Evolutionary conservation across 2,888 invertebrate species (phyloP), one percentile per base, ranked within the genome.

Genomic region (Tyria jacobaeae): DNA sequence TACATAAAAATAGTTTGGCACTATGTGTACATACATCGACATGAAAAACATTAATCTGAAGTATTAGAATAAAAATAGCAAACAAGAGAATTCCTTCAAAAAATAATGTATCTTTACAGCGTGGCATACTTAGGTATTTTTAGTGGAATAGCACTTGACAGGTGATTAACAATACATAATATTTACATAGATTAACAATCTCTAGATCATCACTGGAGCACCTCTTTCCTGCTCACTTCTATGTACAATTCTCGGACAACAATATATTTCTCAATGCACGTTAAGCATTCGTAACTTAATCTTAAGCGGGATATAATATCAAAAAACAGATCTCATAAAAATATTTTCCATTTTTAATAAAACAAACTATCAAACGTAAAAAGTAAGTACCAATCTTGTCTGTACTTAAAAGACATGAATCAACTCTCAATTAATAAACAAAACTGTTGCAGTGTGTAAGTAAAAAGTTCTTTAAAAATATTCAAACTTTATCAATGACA

Each of bases 171-270:
- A 88, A 90, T 92, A 44, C 44, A 44, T 55, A 44, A 55, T 55
- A 92, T 91, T 90, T 92, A 92, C 91, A 91, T 84, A 85, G 83
- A 82, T 85, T 85, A 89, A 90, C 88, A 89, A 87, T 80, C 83
- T 78, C 75, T 86, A 86, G 72, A 79, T 82, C 79, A n/a, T 82
- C 85, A 82, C 77, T 82, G 78, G 72, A 81, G 79, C 82, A 76
- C 64, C 61, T 57, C 7, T 57, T 49, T 55, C 65, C 49, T 61
- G 70, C 71, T 64, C 70, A 58, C n/a, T 69, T 61, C 60, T 73
- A 73, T 77, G 56, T 77, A 77, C 76, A 79, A 62, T 61, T 74
- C 61, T 67, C 68, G 60, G 68, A 68, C 62, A 66, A 74, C 63
- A 68, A 68, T 68, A 66, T 70, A 66, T 68, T 68, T 72, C 14